Conservation (phyloP, 1,140 invertebrate species). For the Mactra quadrangularis region DNA sequence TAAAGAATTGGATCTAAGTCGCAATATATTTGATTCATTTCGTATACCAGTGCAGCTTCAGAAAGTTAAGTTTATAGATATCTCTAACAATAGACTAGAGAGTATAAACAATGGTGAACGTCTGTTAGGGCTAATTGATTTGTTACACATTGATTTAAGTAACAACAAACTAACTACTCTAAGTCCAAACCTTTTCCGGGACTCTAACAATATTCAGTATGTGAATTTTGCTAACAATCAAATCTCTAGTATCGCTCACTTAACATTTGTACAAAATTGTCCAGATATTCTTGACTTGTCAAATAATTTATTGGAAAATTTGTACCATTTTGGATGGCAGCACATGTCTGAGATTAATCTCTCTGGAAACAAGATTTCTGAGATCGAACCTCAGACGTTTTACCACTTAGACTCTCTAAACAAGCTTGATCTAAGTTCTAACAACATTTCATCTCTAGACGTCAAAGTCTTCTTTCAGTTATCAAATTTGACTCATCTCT, state of each 20-base stretch:
- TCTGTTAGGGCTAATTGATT: slow-evolving; percentile 18
- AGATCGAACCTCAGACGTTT: slow-evolving; percentile 48
- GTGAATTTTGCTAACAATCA: slow-evolving; percentile 40
- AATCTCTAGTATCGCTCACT: slow-evolving; percentile 31
- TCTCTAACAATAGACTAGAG: slow-evolving; percentile 7
- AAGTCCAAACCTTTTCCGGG: slow-evolving; percentile 41
- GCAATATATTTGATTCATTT: slow-evolving; percentile 45
- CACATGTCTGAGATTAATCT: slow-evolving; percentile 15
- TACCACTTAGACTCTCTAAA: slow-evolving; percentile 33
- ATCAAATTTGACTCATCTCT: slow-evolving; percentile 29
- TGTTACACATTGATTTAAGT: slow-evolving; percentile 13
- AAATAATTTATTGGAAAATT: slow-evolving; percentile 3
- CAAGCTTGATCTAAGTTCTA: slow-evolving; percentile 21
- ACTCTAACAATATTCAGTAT: slow-evolving; percentile 33
- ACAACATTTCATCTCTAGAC: slow-evolving; percentile 7
- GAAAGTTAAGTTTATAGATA: slow-evolving; percentile 14
- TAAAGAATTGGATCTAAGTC: slow-evolving; percentile 29
- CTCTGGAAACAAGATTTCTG: slow-evolving; percentile 14
- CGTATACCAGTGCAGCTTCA: slow-evolving; percentile 6
- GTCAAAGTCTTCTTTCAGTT: slow-evolving; percentile 31
- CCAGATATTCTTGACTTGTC: slow-evolving; percentile 51
- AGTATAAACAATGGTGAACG: slow-evolving; percentile 40
- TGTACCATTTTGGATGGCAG: slow-evolving; percentile 55
- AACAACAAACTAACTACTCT: slow-evolving; percentile 40
- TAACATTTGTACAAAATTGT: slow-evolving; percentile 46